Evolutionary conservation across 2,797 vertebrate species (phyloP).

Genomic region (Ctenosaura bakeri): DNA sequence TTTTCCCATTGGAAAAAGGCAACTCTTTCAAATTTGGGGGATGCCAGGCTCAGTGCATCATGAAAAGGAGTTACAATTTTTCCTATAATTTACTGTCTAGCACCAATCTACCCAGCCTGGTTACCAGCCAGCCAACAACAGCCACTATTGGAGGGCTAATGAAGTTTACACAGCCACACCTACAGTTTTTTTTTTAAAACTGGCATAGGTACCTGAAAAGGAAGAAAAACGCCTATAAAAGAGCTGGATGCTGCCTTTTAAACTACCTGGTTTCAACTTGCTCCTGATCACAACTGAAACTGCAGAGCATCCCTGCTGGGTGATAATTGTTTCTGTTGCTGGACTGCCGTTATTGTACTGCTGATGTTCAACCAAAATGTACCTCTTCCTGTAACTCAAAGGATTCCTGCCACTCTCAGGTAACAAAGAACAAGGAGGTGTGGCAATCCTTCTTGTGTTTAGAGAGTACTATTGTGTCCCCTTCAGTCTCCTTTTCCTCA

Average conservation of each 20-base stretch:
- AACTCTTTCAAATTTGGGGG: neutral
- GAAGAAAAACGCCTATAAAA: neutral
- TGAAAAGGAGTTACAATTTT: neutral
- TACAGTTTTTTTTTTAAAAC: neutral
- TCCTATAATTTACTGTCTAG: neutral
- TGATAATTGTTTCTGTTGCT: no score
- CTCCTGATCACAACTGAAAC: neutral
- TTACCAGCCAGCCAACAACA: neutral
- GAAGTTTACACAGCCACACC: neutral
- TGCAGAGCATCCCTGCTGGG: neutral
- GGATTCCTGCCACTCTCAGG: neutral
- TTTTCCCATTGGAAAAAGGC: neutral
- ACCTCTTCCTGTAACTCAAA: neutral
- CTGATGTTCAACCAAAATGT: neutral
- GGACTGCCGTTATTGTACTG: neutral
- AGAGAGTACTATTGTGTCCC: neutral
- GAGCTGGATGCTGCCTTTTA: neutral
- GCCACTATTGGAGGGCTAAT: neutral
- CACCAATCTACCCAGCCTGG: neutral
- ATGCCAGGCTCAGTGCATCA: neutral
- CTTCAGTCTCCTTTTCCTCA: neutral
- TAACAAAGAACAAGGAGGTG: neutral
- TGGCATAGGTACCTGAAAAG: neutral
- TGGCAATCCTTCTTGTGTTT: neutral
- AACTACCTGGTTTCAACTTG: neutral